Evolutionary conservation across 2,888 invertebrate species (phyloP), one percentile per base, ranked within the genome.

Genomic region (Lasioglossum calceatum): DNA sequence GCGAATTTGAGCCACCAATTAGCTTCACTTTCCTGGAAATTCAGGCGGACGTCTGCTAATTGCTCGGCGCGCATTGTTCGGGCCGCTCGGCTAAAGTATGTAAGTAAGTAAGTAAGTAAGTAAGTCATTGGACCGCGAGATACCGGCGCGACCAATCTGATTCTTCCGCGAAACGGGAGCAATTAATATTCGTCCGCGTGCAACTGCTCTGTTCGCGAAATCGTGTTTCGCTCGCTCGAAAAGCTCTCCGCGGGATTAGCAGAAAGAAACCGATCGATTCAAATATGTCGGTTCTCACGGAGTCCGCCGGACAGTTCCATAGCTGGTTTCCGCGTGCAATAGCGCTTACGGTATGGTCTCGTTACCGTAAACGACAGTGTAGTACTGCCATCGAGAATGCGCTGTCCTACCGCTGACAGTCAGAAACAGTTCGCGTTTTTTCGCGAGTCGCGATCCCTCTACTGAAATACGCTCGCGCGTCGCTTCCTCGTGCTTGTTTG

Each of bases 321-420:
- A 50, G 50, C 47, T 39, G 75, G 14, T 72, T 72, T 47, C 36
- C 80, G 81, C 71, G 71, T 39, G 39, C 39, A 73, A 27, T 14
- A 42, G 32, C 61, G 47, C 50, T 75, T 47, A 70, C 82, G 44
- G 75, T 82, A 39, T 16, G 7, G 44, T 27, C 54, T 74, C 23
- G 58, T 80, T 76, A 61, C 81, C 81, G 47, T 84, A 84, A 77
- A 72, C 42, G 77, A 50, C 27, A 5, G 54, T 23, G 42, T 72
- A 77, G 42, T 72, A 77, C 81, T 73, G 42, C n/a, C 76, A 8
- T 67, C 23, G 73, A 27, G 84, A 58, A 74, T 23, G 73, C 14
- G 36, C 19, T n/a, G n/a, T 27, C 61, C 39, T 10, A n/a, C 23
- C 7, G 36, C 19, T 70, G 47, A 71, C 32, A 81, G 54, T 77